Conservation (phyloP, 2,113 vertebrate genomes). For the Cyanoderma ruficeps region DNA sequence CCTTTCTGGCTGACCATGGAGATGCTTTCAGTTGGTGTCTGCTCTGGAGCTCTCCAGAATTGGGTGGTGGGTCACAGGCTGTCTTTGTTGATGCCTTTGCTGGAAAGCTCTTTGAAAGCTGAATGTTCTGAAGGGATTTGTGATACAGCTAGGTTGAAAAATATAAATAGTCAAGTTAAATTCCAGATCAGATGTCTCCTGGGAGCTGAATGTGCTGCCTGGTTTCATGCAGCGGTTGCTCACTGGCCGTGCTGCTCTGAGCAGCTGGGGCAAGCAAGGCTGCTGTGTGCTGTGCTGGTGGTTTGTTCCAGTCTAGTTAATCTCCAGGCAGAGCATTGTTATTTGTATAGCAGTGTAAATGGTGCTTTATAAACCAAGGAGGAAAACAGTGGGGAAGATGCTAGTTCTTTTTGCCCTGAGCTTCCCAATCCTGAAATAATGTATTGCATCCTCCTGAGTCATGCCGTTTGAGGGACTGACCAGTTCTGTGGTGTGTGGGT, state of each 20-base stretch:
- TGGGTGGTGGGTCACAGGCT: not conserved
- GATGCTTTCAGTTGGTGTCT: not conserved
- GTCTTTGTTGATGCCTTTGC: not conserved
- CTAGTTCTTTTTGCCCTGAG: not conserved
- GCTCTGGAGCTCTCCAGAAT: not conserved
- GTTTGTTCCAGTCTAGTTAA: not conserved
- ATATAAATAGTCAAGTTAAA: not conserved
- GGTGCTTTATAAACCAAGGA: not conserved
- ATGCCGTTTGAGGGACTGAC: not conserved
- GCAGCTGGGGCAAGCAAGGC: not conserved
- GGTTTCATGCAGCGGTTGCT: fast-evolving
- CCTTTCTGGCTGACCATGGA: not conserved
- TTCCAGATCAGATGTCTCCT: not conserved
- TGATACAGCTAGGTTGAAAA: not conserved
- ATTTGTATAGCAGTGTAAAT: not conserved
- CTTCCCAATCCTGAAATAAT: not conserved
- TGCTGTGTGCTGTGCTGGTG: not conserved
- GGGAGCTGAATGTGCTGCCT: not conserved
- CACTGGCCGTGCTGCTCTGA: fast-evolving
- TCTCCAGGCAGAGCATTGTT: not conserved
- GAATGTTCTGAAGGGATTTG: not conserved
- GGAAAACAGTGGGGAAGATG: not conserved
- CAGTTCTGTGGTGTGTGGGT: fast-evolving
- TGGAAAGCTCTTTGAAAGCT: not conserved
- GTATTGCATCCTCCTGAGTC: not conserved